A percentile compares a stretch with the other conserved stretches of the same genome.
phyloP scores from a whole-genome alignment of 1,140 invertebrate genomes.

The Listronotus bonariensis region DNA sequence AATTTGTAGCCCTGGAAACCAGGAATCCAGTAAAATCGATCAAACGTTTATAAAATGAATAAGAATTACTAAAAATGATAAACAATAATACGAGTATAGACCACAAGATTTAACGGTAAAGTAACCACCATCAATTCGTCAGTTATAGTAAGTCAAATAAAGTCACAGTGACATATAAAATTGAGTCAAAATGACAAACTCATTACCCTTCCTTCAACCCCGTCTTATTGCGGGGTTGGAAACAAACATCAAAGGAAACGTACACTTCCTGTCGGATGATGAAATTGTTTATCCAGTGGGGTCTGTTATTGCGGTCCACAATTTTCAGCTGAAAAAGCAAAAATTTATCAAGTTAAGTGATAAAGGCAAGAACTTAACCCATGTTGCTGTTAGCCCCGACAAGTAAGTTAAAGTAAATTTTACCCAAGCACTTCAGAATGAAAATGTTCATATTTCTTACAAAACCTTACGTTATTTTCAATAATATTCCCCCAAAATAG shows the following conservation, averaged over 20 bases:
- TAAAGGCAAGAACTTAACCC: conserved; percentile 60
- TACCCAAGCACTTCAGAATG: neutral
- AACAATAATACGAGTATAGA: too few species aligned
- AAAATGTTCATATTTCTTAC: too few species aligned
- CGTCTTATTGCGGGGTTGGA: conserved; percentile 64
- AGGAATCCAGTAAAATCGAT: too few species aligned
- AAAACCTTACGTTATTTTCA: too few species aligned
- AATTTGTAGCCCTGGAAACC: too few species aligned
- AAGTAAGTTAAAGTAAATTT: conserved; percentile 59
- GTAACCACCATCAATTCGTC: too few species aligned
- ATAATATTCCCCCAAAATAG: too few species aligned
- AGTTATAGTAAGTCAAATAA: too few species aligned
- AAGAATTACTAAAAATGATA: too few species aligned
- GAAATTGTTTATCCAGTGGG: conserved; percentile 72
- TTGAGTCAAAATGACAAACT: conserved; percentile 14
- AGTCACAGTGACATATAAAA: neutral
- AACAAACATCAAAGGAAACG: conserved; percentile 64
- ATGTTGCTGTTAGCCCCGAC: conserved; percentile 67
- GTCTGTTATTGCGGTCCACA: conserved; percentile 67
- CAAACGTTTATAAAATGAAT: too few species aligned
- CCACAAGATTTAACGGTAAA: too few species aligned
- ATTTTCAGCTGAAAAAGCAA: conserved; percentile 63
- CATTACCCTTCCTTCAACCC: conserved; percentile 55
- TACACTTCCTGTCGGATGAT: conserved; percentile 67
- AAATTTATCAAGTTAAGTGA: conserved; percentile 62